Evolutionary conservation across 2,888 invertebrate species (phyloP), one percentile per base, ranked within the genome.

Genomic region (Phengaris alcon): DNA sequence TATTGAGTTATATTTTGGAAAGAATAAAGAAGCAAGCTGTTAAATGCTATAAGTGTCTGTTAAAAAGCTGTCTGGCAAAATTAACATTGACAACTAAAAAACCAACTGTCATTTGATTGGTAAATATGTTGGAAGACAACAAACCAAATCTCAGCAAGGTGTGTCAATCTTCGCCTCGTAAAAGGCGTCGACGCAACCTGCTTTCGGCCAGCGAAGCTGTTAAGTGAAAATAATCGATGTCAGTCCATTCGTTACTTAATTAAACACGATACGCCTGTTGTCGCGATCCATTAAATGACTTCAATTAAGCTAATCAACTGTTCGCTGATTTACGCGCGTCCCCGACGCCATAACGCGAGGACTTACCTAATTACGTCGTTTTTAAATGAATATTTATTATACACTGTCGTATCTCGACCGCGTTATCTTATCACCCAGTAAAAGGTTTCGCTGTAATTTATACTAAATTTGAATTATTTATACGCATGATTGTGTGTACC

Each of bases 251-350:
- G 89, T 91, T 91, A 89, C 88, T 92, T 91, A 93, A 93, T 93
- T 91, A 91, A 92, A 90, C 90, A 87, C 89, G 91, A 90, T 91
- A 91, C 88, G 86, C 84, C 81, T 84, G 86, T 87, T 85, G 85
- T 85, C 85, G 86, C 86, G 87, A 89, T 89, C 85, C 85, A 83
- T 89, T 90, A 90, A 91, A 92, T 89, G 89, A 87, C 86, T 85
- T 88, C 89, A 88, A 91, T 91, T 90, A 91, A 87, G 86, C 86
- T 90, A 90, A 91, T 91, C 90, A 90, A 87, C 87, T 87, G 84
- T 84, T 87, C 81, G 89, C 88, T 86, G 87, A 91, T 90, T 89
- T 89, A 89, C 87, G 85, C 85, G 81, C 84, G 82, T 83, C 82
- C 77, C 79, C 74, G 72, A 75, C 78, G 77, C 79, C 75, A 75